Conservation (phyloP, 1,140 invertebrate genomes). For the Aphelenchoides besseyi region DNA sequence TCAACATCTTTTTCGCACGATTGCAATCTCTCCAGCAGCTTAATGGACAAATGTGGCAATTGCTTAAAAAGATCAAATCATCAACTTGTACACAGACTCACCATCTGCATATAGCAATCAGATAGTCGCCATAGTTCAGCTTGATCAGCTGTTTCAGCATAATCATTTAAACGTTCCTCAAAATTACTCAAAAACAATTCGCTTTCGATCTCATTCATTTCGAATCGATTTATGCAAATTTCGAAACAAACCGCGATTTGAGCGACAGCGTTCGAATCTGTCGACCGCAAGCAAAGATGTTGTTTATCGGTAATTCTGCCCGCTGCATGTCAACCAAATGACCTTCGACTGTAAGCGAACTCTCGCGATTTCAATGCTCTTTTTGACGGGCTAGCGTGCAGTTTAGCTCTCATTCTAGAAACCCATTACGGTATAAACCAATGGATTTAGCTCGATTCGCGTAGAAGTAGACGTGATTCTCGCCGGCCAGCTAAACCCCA, state of each 20-base stretch:
- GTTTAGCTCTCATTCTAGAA: too few species aligned
- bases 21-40: not conserved
- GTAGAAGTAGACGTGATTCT: too few species aligned
- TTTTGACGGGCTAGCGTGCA: not conserved
- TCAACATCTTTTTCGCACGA: not conserved
- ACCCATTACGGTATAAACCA: too few species aligned
- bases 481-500: too few species aligned
- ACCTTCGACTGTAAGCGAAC: not conserved
- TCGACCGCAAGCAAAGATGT: too few species aligned
- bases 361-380: not conserved
- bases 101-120: not conserved
- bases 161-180: not conserved
- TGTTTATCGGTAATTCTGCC: too few species aligned
- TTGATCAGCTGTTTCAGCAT: not conserved
- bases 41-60: constrained; percentile 11
- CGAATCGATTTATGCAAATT: too few species aligned
- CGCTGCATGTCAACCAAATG: not conserved
- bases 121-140: not conserved
- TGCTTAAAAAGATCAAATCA: constrained; percentile 7
- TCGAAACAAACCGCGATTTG: too few species aligned
- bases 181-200: not conserved
- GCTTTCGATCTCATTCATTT: not conserved
- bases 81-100: not conserved
- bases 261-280: too few species aligned
- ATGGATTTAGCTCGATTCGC: too few species aligned